Evolutionary conservation across 2,113 vertebrate genomes (phyloP), one percentile per base, ranked within the genome.

Genomic region (Caranx melampygus): DNA sequence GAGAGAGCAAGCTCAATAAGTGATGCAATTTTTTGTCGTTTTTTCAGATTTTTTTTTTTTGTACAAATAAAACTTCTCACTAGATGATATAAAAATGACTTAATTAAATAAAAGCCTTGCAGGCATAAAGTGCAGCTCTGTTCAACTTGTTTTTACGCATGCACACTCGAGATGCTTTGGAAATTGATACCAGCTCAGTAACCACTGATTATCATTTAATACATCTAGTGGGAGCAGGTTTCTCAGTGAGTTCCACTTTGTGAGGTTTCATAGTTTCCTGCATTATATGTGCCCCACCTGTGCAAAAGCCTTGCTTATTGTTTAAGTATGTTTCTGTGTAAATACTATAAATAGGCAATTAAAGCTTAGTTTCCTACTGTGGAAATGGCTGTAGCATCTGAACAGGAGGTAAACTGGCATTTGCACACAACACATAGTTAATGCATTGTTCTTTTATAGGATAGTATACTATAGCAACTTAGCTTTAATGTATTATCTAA

Each of bases 121-220:
- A 58, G 86, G 78, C 75, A 72, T 34, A 47, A 64, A 70, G 20
- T 72, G 47, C 62, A 72, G 57, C 69, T 84, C 40, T 72, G 61
- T 75, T 75, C 72, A 74, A 69, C 81, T 80, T 72, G 70, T 82
- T 73, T 85, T 88, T 79, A 82, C 69, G 60, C 76, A 61, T 65
- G 60, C 78, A 59, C 51, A 45, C 65, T 75, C 34, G 49, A 83
- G 66, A 61, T 72, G 51, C 61, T 85, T 84, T 81, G 68, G 75
- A 87, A 89, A 90, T 89, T 77, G 67, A 88, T 66, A 72, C 42
- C 70, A 70, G 67, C 61, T 55, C 71, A 71, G 72, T 57, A 80
- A 88, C 72, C 71, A 86, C 70, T 86, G 72, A 88, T 85, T 90
- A 88, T 85, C 72, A 79, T 90, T 91, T 93, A 79, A 83, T 89